phyloP scores from a whole-genome alignment of 2,888 invertebrate species.

The Catocala sponsa region DNA sequence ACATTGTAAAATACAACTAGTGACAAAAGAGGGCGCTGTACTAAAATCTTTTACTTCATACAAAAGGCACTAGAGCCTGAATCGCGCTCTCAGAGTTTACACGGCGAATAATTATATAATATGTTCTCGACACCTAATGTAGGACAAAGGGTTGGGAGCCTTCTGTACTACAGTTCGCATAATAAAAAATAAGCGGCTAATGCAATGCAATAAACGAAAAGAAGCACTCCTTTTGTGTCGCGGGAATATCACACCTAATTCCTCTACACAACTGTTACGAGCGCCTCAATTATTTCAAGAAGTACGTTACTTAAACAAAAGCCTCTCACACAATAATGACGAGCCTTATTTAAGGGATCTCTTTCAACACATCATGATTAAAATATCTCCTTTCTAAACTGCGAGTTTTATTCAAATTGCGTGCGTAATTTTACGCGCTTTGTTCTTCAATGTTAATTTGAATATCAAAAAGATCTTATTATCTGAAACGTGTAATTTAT shows the following conservation, averaged over 20 bases:
- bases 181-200: no score
- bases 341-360: slow-evolving; percentile 8
- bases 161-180: no score
- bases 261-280: neutral
- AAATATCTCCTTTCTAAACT: slow-evolving; percentile 34
- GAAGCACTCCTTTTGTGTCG: no score
- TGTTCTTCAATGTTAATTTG: slow-evolving; percentile 43
- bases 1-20: no score
- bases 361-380: slow-evolving; percentile 13
- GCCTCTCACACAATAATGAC: slow-evolving; percentile 5
- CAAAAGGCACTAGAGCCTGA: no score
- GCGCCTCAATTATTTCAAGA: neutral
- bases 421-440: slow-evolving; percentile 31
- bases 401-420: slow-evolving; percentile 37
- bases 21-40: no score
- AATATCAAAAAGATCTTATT: slow-evolving; percentile 34
- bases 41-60: no score
- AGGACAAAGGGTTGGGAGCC: no score
- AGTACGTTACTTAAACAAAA: neutral
- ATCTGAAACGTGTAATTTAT: slow-evolving; percentile 14
- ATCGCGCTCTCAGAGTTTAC: no score
- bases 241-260: neutral
- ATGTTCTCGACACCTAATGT: no score
- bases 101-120: no score
- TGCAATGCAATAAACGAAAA: no score